Evolutionary conservation across 30 jellyfish, hydroid and myxozoan genomes (phyloP).

Genomic region (Mastigias papua): DNA sequence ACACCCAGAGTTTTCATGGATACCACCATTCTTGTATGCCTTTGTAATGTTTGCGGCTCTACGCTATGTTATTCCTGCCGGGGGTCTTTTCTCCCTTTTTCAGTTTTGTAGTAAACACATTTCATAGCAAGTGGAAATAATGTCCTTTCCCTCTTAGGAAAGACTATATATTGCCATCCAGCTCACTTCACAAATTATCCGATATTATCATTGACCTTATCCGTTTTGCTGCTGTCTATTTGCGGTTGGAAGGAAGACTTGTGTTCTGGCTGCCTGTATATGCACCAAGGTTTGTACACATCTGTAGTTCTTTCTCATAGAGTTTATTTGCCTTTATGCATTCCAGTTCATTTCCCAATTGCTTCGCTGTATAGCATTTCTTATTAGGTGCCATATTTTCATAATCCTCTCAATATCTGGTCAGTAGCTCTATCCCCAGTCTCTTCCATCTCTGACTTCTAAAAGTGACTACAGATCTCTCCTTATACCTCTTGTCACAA

Average conservation of each 20-base stretch:
- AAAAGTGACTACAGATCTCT: too few species aligned
- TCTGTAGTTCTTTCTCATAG: background rate
- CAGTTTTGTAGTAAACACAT: background rate
- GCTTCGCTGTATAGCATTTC: too few species aligned
- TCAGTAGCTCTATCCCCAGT: too few species aligned
- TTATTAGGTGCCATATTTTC: too few species aligned
- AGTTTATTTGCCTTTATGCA: background rate
- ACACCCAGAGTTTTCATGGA: too few species aligned
- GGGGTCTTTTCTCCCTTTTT: background rate
- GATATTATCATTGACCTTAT: constrained; percentile 75
- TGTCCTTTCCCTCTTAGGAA: constrained; percentile 34
- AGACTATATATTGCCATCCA: constrained; percentile 73
- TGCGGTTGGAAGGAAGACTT: constrained; percentile 82
- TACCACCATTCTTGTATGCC: too few species aligned
- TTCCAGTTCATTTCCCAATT: too few species aligned
- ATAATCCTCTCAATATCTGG: too few species aligned
- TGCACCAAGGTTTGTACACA: constrained; percentile 72
- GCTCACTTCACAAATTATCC: constrained; percentile 77
- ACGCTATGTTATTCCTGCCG: too few species aligned
- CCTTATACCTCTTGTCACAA: too few species aligned
- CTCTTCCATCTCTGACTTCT: too few species aligned
- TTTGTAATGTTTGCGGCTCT: too few species aligned
- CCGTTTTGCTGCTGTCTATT: constrained; percentile 69
- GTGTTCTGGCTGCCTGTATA: constrained; percentile 96
- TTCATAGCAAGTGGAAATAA: background rate